phyloP scores from a whole-genome alignment of 2,113 vertebrate genomes.

The Rallus limicola region DNA sequence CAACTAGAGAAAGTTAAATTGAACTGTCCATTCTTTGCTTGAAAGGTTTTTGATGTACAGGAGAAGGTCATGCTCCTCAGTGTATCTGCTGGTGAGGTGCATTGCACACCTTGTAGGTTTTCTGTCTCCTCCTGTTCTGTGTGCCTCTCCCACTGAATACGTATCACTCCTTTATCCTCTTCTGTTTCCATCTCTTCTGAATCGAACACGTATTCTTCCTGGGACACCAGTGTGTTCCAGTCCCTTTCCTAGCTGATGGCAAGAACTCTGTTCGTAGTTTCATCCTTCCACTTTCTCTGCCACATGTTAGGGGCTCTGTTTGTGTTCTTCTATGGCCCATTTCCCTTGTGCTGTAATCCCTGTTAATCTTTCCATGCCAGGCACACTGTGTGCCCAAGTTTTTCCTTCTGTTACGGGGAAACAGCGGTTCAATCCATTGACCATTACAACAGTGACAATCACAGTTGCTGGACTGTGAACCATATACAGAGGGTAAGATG shows the following conservation, averaged over 20 bases:
- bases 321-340: not conserved
- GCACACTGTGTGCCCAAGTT: not conserved
- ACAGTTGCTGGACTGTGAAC: not conserved
- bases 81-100: not conserved
- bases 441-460: not conserved
- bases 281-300: not conserved
- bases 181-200: not conserved
- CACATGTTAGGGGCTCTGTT: not conserved
- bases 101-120: not conserved
- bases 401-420: not conserved
- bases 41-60: not conserved
- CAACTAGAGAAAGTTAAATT: not conserved
- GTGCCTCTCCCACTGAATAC: not conserved
- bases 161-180: not conserved
- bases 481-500: not conserved
- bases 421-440: not conserved
- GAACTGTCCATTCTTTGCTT: not conserved
- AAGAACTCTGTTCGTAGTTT: not conserved
- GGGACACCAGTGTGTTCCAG: not conserved
- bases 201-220: not conserved
- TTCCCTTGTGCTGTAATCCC: not conserved
- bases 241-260: not conserved
- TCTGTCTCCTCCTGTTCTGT: not conserved
- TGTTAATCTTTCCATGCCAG: not conserved
- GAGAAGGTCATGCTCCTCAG: not conserved